A percentile compares a stretch with the other conserved stretches of the same genome.
Evolutionary conservation across 2,797 vertebrate species (phyloP).

Genomic region (Typhlichthys subterraneus): DNA sequence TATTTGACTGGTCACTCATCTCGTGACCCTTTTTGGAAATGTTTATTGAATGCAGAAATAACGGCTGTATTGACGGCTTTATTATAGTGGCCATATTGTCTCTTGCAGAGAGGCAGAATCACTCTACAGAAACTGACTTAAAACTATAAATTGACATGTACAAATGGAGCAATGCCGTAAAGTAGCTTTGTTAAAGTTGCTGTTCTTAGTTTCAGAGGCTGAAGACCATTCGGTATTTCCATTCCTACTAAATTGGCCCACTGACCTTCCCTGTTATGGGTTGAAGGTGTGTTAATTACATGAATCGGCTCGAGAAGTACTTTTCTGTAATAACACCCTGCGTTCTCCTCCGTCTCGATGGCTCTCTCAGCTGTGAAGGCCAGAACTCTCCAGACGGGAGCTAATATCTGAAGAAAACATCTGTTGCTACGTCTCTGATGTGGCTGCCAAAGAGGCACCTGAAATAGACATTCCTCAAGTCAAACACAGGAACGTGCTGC

Average conservation of each 20-base stretch:
- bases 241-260: no score
- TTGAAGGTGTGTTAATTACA: no score
- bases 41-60: slow-evolving; percentile 38
- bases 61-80: slow-evolving; percentile 12
- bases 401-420: slow-evolving; percentile 43
- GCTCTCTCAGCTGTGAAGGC: slow-evolving; percentile 44
- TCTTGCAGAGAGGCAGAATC: neutral
- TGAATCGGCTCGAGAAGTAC: no score
- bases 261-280: no score
- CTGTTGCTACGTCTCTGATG: slow-evolving; percentile 58
- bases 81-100: neutral
- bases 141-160: no score
- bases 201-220: no score
- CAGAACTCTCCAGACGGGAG: slow-evolving; percentile 34
- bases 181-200: no score
- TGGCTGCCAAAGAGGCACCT: slow-evolving; percentile 70
- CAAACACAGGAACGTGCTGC: slow-evolving; percentile 44
- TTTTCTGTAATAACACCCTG: no score
- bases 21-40: slow-evolving; percentile 39
- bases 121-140: no score
- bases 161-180: no score
- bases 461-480: slow-evolving; percentile 73
- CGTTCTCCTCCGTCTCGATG: no score
- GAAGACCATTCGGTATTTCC: no score
- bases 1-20: slow-evolving; percentile 68